Conservation (phyloP, 1,140 invertebrate species). For the Pogonognathellus flavescens region DNA sequence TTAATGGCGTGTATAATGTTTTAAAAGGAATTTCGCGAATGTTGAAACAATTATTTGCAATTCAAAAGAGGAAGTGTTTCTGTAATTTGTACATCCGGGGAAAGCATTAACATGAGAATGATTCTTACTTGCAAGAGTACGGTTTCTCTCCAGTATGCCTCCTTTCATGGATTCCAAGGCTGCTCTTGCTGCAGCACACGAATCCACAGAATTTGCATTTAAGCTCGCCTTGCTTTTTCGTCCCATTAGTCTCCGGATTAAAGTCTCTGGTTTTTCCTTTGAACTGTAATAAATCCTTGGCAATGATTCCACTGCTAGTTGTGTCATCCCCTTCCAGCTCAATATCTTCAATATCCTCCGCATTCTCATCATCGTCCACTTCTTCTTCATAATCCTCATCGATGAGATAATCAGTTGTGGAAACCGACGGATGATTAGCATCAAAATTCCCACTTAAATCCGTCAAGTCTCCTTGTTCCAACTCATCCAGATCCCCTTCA, state of each 20-base stretch:
- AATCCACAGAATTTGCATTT: slow-evolving; percentile 62
- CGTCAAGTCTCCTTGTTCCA: slow-evolving; percentile 4
- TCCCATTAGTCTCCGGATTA: not conserved
- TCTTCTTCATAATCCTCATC: slow-evolving; percentile 12
- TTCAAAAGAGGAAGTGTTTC: too few species aligned
- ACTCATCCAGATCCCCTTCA: slow-evolving; percentile 25
- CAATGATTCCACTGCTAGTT: too few species aligned
- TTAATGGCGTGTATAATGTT: too few species aligned
- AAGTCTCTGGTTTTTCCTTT: not conserved
- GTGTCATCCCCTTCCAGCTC: slow-evolving; percentile 16
- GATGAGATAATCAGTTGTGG: not conserved
- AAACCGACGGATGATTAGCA: slow-evolving; percentile 4
- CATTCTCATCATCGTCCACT: not conserved
- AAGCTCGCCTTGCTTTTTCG: slow-evolving; percentile 49
- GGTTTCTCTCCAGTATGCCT: slow-evolving; percentile 58
- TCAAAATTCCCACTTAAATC: slow-evolving; percentile 13
- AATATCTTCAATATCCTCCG: slow-evolving; percentile 1
- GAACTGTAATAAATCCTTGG: not conserved
- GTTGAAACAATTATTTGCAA: too few species aligned
- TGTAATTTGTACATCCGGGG: too few species aligned
- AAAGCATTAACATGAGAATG: not conserved
- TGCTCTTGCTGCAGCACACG: slow-evolving; percentile 57
- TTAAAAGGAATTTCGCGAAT: too few species aligned
- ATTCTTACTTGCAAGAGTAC: slow-evolving; percentile 58
- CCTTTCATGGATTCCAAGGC: slow-evolving; percentile 55